Percentiles rank a stretch among this genome's conserved stretches.
phyloP scores from a whole-genome alignment of 2,888 invertebrate species.

The Antitype chi region DNA sequence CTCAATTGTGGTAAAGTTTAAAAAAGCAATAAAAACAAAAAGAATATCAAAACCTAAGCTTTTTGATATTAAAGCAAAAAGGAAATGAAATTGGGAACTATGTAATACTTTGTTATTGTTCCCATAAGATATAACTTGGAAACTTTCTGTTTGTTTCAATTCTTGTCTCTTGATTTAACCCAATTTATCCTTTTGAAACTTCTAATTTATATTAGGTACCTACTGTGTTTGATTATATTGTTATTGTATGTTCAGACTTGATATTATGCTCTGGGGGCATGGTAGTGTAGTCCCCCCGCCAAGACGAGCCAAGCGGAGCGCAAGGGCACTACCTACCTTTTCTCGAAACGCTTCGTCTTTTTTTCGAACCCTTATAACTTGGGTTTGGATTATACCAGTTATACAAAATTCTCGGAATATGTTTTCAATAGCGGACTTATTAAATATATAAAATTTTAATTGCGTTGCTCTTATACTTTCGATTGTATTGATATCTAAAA shows the following conservation, averaged over 20 bases:
- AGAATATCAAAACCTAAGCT: conserved; percentile 2
- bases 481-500: too few relatives aligned
- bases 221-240: conserved; percentile 15
- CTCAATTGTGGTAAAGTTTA: background rate
- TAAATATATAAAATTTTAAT: too few relatives aligned
- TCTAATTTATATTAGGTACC: conserved; percentile 35
- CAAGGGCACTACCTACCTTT: too few relatives aligned
- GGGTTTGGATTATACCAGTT: too few relatives aligned
- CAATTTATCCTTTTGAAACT: conserved; percentile 38
- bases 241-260: conserved; percentile 13
- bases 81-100: conserved; percentile 43
- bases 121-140: conserved; percentile 45
- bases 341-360: too few relatives aligned
- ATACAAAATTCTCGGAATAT: too few relatives aligned
- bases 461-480: too few relatives aligned
- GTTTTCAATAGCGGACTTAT: too few relatives aligned
- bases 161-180: conserved; percentile 40
- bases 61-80: conserved; percentile 43
- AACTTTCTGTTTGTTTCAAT: conserved; percentile 54
- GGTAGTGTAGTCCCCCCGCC: too few relatives aligned
- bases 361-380: too few relatives aligned
- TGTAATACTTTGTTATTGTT: conserved; percentile 53
- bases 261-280: too few relatives aligned
- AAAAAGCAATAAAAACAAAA: conserved; percentile 23
- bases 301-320: too few relatives aligned